Conservation (phyloP, 2,113 vertebrate species). For the Lanius collurio region DNA sequence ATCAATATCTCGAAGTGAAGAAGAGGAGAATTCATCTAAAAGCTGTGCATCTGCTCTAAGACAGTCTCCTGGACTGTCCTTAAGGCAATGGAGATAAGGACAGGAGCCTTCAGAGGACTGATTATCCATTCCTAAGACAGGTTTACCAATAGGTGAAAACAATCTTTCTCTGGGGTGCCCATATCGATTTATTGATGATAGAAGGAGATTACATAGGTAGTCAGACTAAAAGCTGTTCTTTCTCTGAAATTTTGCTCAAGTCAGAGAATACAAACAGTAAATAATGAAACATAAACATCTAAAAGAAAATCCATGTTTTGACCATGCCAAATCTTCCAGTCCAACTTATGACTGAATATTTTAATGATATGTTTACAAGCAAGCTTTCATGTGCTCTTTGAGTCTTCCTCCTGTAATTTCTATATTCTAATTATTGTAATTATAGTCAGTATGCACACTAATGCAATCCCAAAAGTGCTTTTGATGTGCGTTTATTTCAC, state of each 20-base stretch:
- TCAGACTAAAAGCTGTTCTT: neutral
- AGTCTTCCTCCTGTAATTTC: constrained; percentile 8
- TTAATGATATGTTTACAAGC: neutral
- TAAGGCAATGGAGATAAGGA: neutral
- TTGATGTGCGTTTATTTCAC: neutral
- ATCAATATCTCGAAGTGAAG: neutral
- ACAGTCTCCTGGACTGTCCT: neutral
- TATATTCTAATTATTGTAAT: constrained; percentile 29
- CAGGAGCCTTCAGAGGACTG: neutral
- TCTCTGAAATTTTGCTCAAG: neutral
- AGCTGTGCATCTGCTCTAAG: neutral
- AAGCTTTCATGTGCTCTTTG: constrained; percentile 1
- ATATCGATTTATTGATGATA: neutral
- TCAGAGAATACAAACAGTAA: neutral
- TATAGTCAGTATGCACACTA: neutral
- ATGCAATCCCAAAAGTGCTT: neutral
- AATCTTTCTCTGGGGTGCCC: neutral
- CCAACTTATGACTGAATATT: constrained; percentile 5
- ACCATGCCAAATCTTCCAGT: neutral
- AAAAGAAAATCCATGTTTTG: neutral
- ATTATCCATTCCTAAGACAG: neutral
- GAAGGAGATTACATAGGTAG: neutral
- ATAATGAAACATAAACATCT: neutral
- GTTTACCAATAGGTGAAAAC: neutral
- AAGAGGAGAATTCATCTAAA: neutral